Base-by-base conservation (phyloP, 2,888 invertebrate species). In the Stegana nigrithorax region DNA sequence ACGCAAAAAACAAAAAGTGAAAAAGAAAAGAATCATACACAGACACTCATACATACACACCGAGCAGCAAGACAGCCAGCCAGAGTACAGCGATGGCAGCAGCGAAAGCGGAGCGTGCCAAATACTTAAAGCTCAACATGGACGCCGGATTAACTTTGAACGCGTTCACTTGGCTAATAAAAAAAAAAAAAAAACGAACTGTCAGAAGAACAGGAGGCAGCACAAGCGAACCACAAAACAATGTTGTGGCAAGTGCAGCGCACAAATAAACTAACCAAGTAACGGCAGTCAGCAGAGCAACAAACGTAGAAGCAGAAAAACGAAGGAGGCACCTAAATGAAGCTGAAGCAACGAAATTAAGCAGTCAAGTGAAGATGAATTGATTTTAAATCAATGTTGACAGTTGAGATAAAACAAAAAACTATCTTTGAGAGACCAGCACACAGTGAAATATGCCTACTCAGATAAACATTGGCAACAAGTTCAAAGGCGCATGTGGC, bases 301-400 rank as follows among this genome's bases (percentile, higher is more conserved):
- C 29, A 29, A 27, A 29, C 17, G n/a, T 19, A 53, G 26, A 0
- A 7, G 26, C 21, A 29, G 8, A 12, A 47, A 47, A 23, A 32
- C 23, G 25, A 47, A 29, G 27, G 10, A 29, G 10, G 29, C 2
- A 5, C 19, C 6, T 17, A 29, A 53, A 53, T 17, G 17, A 29
- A 53, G 29, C 29, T 23, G 14, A 19, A 45, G 19, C 10, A 32
- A 2, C 32, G n/a, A 19, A 21, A 21, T 21, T 45, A 45, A 19
- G 27, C 51, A 8, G n/a, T 23, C 74, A 76, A 56, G 70, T 72
- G 75, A 68, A 75, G 77, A 75, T 72, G 73, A 75, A 75, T 77
- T 77, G 77, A 75, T 75, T 77, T 75, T 73, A 73, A 77, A 75
- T 77, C 73, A 77, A 77, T 75, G 77, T 75, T 75, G 77, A 77